Base-by-base conservation (phyloP, 2,113 vertebrate species). In the Podarcis cretensis region DNA sequence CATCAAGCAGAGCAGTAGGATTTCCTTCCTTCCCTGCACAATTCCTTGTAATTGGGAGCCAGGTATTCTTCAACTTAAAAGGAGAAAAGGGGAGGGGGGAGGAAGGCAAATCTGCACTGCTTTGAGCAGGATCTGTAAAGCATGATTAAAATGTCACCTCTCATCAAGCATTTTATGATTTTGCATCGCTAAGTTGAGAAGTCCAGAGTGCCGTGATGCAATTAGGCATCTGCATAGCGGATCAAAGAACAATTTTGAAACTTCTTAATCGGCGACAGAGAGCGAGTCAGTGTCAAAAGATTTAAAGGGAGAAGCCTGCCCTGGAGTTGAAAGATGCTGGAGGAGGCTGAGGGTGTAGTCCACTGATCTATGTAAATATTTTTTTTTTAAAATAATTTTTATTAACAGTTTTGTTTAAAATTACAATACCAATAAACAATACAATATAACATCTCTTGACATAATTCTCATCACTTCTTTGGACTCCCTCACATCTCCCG, bases 191-290 rank as follows among this genome's bases (percentile, higher is more conserved):
- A 85, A 93, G 91, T 93, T 93, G 81, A 85, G 87, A 89, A 92
- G 82, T 82, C 92, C 90, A 48, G 92, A 25, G 91, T 0, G 37
- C 63, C 87, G 59, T 89, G 87, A 85, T 86, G 85, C 88, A 91
- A 84, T 88, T 83, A 83, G 74, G 73, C 59, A 57, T 66, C 83
- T 32, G 0, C 74, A 93, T 90, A 87, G 92, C 73, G 87, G 91
- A 95, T 93, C 87, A 95, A 95, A 94, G 91, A 94, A 84, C 27
- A 79, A 91, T 95, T 96, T 94, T 68, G 88, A 68, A 93, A 86
- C 43, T 40, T 93, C 73, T 85, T 94, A 90, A 92, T 25, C 8
- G 71, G 48, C 91, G 92, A 94, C 81, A 85, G 89, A 88, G 93
- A 94, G 89, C 35, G 90, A 80, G 14, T 83, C 43, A 91, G 94